Evolutionary conservation across 2,113 vertebrate species (phyloP).

Genomic region (Tapirus terrestris): DNA sequence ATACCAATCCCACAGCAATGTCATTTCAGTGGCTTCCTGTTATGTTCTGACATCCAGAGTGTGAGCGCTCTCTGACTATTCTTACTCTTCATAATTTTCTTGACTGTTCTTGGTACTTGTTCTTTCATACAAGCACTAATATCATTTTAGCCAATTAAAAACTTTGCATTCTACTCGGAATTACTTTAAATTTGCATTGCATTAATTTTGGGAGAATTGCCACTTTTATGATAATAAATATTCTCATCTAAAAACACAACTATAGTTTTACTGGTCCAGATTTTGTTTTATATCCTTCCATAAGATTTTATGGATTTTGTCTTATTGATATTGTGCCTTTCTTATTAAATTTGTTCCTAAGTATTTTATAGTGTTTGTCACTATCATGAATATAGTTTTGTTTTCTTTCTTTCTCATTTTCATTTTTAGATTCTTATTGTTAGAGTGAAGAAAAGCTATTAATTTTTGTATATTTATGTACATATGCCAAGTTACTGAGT

Average conservation of each 20-base stretch:
- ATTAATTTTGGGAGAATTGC: neutral
- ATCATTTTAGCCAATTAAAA: neutral
- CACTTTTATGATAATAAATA: neutral
- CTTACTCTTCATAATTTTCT: neutral
- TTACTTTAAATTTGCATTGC: neutral
- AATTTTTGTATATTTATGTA: neutral
- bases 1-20: accelerated
- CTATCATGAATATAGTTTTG: neutral
- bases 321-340: neutral
- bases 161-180: neutral
- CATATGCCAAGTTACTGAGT: neutral
- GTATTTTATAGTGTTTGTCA: neutral
- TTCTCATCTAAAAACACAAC: neutral
- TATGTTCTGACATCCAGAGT: accelerated
- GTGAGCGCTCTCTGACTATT: accelerated
- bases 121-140: neutral
- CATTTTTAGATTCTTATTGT: neutral
- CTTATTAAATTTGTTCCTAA: neutral
- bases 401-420: neutral
- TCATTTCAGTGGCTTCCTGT: accelerated
- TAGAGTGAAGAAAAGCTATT: neutral
- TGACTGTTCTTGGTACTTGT: neutral
- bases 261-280: neutral
- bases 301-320: neutral
- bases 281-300: neutral